Evolutionary conservation across 1,140 invertebrate genomes (phyloP), one percentile per base, ranked within the genome.

Genomic region (Diorhabda elongata): DNA sequence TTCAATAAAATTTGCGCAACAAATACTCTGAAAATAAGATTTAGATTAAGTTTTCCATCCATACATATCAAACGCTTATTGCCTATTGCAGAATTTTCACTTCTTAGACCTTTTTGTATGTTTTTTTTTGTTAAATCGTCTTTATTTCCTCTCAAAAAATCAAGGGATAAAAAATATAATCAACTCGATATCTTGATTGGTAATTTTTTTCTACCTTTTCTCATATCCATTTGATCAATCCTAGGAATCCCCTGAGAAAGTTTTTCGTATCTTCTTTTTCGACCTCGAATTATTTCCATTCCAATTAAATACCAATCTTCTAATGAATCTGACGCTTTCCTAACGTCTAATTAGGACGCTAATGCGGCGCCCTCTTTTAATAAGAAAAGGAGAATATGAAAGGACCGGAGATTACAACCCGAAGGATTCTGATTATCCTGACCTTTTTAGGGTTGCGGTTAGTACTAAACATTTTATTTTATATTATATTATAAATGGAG

Each of bases 241-340:
- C 26, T 26, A 26, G 3, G 47, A 52, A n/a, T 52, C n/a, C 47
- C n/a, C n/a, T 8, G 47, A 52, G n/a, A 8, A 52, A 52, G 47
- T n/a, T 52, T 52, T 52, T 52, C n/a, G 47, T 52, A 52, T 6
- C 47, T 52, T 52, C n/a, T 52, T 52, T 52, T 52, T 5, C 47
- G 47, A 52, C 47, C 47, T n/a, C 47, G n/a, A 52, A 52, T 52
- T 6, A 52, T 52, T 52, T 52, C n/a, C 47, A 52, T n/a, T 52
- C 47, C 47, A 52, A 52, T 52, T 52, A 52, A 52, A 52, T 52
- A 52, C 47, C 47, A 52, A 52, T 52, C 47, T 52, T n/a, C 47
- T 52, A 52, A 52, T 52, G 47, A 52, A 52, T 52, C 47, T 52
- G 47, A 52, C 47, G 47, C 47, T 52, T 52, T n/a, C n/a, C 47